These are phyloP conservation scores for Carassius gibelio DNA, from an alignment of 2,113 vertebrate species.

Conservation along the genomic window DNA sequence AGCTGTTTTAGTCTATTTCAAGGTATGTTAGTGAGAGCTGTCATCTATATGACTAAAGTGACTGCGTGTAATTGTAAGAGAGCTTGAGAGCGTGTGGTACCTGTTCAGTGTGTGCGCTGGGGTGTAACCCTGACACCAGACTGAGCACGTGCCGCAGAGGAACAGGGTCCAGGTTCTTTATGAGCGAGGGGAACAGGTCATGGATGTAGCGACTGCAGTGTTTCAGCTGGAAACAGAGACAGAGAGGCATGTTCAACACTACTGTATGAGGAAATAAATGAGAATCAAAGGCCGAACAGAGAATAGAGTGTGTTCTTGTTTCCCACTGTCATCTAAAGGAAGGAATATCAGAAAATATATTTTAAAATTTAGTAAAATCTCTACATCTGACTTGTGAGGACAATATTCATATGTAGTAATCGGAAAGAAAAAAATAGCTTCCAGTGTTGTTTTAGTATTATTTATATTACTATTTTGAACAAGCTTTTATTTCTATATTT, in stretches of 20 bases:
- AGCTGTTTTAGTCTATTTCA: background rate
- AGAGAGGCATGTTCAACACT: background rate
- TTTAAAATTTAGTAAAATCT: background rate
- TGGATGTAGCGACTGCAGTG: constrained; percentile 99
- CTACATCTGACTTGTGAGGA: too few relatives aligned
- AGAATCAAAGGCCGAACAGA: background rate
- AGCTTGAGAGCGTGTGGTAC: constrained; percentile 72
- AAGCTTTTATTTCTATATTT: too few relatives aligned
- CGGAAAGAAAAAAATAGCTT: too few relatives aligned
- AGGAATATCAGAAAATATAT: background rate
- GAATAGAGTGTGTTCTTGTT: background rate
- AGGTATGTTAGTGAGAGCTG: background rate
- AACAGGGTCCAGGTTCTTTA: constrained; percentile 98
- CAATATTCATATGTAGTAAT: background rate
- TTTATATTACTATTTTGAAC: too few relatives aligned
- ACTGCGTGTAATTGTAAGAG: background rate
- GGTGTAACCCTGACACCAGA: constrained; percentile 94
- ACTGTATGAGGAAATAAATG: background rate
- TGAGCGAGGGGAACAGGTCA: constrained; percentile 96
- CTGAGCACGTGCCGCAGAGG: constrained; percentile 96
- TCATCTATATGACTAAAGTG: background rate
- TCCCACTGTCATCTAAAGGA: background rate
- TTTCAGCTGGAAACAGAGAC: constrained; percentile 81
- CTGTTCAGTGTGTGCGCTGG: constrained; percentile 97
- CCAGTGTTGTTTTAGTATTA: too few relatives aligned